These are phyloP conservation scores for Thermophis baileyi DNA, from an alignment of 2,113 vertebrate genomes.

Conservation along the genomic window DNA sequence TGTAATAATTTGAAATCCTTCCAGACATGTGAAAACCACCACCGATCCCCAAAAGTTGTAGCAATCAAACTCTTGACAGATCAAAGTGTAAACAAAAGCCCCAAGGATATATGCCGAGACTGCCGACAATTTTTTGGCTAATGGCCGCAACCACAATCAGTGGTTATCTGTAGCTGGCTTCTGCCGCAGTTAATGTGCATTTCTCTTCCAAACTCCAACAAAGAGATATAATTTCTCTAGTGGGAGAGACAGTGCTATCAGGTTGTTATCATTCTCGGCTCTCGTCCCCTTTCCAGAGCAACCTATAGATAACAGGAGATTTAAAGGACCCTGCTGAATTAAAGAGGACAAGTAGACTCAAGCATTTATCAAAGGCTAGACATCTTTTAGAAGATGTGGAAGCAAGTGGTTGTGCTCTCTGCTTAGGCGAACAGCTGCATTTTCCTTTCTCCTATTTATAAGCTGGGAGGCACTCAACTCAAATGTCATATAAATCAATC, in stretches of 20 bases:
- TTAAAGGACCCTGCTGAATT: slow-evolving; percentile 48
- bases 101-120: slow-evolving; percentile 29
- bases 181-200: slow-evolving; percentile 29
- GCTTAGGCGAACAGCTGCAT: slow-evolving; percentile 25
- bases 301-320: slow-evolving; percentile 19
- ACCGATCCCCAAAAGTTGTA: not conserved
- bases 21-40: not conserved
- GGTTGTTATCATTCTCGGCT: slow-evolving; percentile 18
- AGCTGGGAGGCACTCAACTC: slow-evolving; percentile 39
- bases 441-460: slow-evolving; percentile 26
- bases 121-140: slow-evolving; percentile 47
- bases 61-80: slow-evolving; percentile 43
- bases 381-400: slow-evolving; percentile 24
- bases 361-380: slow-evolving; percentile 17
- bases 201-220: slow-evolving; percentile 25
- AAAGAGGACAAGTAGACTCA: slow-evolving; percentile 34
- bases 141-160: slow-evolving; percentile 30
- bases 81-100: slow-evolving; percentile 40
- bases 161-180: not conserved
- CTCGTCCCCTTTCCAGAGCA: slow-evolving; percentile 7
- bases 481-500: slow-evolving; percentile 35
- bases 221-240: slow-evolving; percentile 21
- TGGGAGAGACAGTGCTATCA: slow-evolving; percentile 30
- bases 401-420: slow-evolving; percentile 30
- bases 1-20: not conserved